phyloP scores from a whole-genome alignment of 2,797 vertebrate species.

The Tokudaia muenninki region DNA sequence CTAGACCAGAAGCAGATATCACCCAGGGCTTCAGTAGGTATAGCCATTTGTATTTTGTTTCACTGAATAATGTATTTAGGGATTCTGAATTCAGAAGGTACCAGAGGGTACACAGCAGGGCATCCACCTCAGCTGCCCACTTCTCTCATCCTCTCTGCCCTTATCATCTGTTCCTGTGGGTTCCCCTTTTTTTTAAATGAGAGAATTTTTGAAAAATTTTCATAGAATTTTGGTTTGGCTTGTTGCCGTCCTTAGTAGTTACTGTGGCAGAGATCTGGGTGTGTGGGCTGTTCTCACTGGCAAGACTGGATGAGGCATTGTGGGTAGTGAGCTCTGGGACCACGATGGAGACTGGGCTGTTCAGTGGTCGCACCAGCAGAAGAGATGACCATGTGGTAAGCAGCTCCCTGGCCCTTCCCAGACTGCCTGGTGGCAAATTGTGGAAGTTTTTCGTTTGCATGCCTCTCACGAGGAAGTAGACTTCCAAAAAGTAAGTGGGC shows the following conservation, averaged over 20 bases:
- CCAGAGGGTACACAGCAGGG: not conserved
- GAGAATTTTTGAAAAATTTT: not conserved
- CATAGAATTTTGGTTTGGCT: not conserved
- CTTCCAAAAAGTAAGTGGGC: not conserved
- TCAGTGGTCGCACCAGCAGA: not conserved
- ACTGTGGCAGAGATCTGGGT: not conserved
- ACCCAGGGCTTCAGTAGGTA: not conserved
- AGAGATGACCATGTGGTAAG: rapidly evolving
- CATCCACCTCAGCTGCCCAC: not conserved
- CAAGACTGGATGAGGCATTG: not conserved
- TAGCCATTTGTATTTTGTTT: not conserved
- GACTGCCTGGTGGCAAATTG: not conserved
- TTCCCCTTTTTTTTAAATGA: too few relatives aligned
- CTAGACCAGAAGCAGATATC: not conserved
- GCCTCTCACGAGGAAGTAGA: slow-evolving; percentile 2
- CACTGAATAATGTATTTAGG: slow-evolving; percentile 3
- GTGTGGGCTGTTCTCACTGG: not conserved
- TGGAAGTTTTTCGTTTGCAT: not conserved
- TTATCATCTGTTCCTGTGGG: not conserved
- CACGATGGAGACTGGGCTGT: rapidly evolving
- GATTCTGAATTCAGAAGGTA: not conserved
- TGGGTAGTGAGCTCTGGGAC: not conserved
- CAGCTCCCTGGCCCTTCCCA: not conserved
- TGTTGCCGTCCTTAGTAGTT: not conserved
- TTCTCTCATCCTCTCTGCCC: not conserved